Evolutionary conservation across 2,888 invertebrate species (phyloP), one percentile per base, ranked within the genome.

Genomic region (Lacanobia oleracea): DNA sequence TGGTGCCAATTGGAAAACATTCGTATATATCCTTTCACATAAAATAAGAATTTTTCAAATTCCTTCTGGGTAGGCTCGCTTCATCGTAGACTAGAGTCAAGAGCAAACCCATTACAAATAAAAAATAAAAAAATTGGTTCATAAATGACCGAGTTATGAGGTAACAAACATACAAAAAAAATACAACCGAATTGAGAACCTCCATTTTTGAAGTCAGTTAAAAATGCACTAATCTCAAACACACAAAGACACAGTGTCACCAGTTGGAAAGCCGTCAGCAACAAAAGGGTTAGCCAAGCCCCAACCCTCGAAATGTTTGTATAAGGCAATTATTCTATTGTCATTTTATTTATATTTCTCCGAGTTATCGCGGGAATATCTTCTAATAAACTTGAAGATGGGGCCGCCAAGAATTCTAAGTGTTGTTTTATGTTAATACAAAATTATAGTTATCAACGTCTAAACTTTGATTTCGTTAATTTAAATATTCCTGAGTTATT

Each of bases 321-420:
- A 82, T 86, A 85, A 87, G 88, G 91, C 92, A 94, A 93, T 94
- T 94, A 93, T 94, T 93, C 94, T 91, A 93, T 93, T 94, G 94
- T 94, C 92, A 92, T 94, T 93, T 94, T 95, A 94, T 95, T 95
- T 94, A 94, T 94, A 94, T 94, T 94, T 93, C 89, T 83, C 88
- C 82, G 90, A 93, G 93, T 93, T 94, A 94, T 94, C 93, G 85
- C 88, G 71, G 84, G 87, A 91, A 93, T 94, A 94, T 94, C 93
- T 93, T 87, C 92, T 93, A 94, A 94, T 94, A 94, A 94, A 94
- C 88, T 94, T 92, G 86, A 89, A 91, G 92, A 90, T 83, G 89
- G 89, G 87, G 87, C 82, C 82, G 85, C 85, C 84, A 87, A 90
- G 94, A 93, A 93, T 94, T 91, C 90, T 93, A 94, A 95, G 93